Base-by-base conservation (phyloP, 2,888 invertebrate species). In the Azorinus chamasolen region DNA sequence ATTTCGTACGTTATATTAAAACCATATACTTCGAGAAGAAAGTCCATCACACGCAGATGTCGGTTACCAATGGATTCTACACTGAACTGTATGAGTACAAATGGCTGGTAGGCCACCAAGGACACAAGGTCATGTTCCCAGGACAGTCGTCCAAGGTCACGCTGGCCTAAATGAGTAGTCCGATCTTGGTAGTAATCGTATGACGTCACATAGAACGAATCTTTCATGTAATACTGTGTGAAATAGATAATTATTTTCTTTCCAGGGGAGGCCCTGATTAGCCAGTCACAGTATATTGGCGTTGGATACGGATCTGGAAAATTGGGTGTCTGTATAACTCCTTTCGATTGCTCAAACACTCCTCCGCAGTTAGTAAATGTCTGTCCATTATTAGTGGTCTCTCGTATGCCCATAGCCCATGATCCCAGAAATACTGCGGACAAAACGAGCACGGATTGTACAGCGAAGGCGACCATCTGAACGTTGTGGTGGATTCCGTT, bases 1-100 rank as follows among this genome's bases (percentile, higher is more conserved):
- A 97, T 96, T 91, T 97, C 97, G 92, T 97, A 98, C 27, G 97
- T 98, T 87, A 97, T 95, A 94, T 98, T 98, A 94, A 98, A 97
- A 16, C 98, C 98, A 91, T 96, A 97, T 46, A 97, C 97, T 78
- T 97, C 96, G 75, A 97, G 94, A 37, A 97, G 94, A 65, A 96
- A 95, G 90, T 96, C 95, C 79, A 97, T 94, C 0, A 97, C 97
- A 5, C 98, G 94, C 68, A 97, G 94, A 93, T 98, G 97, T 37
- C 96, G 96, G 66, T 93, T 92, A 20, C 88, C 89, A 61, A 91
- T 85, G 27, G 92, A 94, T 84, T 95, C 94, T 5, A 92, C 94
- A 85, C 95, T 94, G 87, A 98, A 95, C 82, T 96, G 96, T 78
- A 98, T 95, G 69, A 97, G 96, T 79, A 97, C 94, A 84, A 96